phyloP scores from a whole-genome alignment of 1,140 invertebrate species.

The Anastrepha ludens region DNA sequence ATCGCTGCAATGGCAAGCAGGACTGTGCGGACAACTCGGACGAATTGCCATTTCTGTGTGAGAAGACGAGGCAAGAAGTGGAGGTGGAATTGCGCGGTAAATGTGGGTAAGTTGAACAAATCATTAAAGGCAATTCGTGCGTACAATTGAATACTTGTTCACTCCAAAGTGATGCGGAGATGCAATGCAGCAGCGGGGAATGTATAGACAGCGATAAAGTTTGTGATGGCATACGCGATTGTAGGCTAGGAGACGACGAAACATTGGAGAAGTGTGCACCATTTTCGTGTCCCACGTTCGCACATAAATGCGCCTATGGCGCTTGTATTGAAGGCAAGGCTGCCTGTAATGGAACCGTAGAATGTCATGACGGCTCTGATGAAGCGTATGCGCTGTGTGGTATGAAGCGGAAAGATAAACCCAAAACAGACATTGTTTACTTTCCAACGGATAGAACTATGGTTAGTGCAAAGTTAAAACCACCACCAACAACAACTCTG shows the following conservation, averaged over 20 bases:
- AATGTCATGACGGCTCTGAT: conserved; percentile 80
- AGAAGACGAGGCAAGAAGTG: neutral
- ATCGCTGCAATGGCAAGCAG: conserved; percentile 77
- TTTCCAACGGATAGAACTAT: conserved; percentile 20
- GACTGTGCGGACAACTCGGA: conserved; percentile 85
- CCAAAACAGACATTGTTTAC: neutral
- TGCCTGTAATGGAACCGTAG: conserved; percentile 75
- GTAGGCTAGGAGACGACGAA: conserved; percentile 79
- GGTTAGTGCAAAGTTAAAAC: neutral
- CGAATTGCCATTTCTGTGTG: conserved; percentile 74
- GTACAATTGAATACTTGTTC: neutral
- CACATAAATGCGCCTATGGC: conserved; percentile 77
- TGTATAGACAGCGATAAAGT: conserved; percentile 59
- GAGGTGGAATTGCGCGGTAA: neutral
- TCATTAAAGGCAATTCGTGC: too few relatives aligned
- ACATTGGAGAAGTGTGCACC: conserved; percentile 74
- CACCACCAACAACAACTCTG: conserved; percentile 3
- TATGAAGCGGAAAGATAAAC: neutral
- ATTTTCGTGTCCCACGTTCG: conserved; percentile 72
- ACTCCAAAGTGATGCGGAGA: neutral
- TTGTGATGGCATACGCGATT: conserved; percentile 78
- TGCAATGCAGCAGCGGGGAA: conserved; percentile 67
- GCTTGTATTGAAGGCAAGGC: conserved; percentile 80
- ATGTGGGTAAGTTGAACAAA: conserved; percentile 31
- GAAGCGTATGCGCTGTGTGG: conserved; percentile 56